phyloP scores from a whole-genome alignment of 2,797 vertebrate species.

The Ctenopoma kingsleyae region DNA sequence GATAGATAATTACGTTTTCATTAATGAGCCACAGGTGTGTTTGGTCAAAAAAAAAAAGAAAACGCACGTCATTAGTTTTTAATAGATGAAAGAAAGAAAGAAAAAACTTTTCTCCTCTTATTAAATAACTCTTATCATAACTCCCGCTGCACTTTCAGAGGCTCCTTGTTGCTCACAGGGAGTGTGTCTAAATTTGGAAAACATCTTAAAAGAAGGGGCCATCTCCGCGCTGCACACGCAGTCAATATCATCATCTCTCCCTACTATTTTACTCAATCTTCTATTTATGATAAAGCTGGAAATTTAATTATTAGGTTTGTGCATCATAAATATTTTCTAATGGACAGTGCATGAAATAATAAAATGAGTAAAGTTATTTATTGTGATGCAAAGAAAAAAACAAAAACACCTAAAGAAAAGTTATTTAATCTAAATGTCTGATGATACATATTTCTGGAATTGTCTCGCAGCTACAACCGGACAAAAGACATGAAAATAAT shows the following conservation, averaged over 20 bases:
- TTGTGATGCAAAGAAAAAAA: slow-evolving; percentile 2
- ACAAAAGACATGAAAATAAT: slow-evolving; percentile 33
- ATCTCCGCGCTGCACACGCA: slow-evolving; percentile 81
- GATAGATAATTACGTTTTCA: slow-evolving; percentile 8
- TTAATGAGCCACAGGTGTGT: slow-evolving; percentile 65
- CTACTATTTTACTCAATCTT: slow-evolving; percentile 55
- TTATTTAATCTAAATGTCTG: slow-evolving; percentile 10
- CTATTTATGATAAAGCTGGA: slow-evolving; percentile 1
- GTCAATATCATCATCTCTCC: slow-evolving; percentile 30
- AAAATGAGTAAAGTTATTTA: not conserved
- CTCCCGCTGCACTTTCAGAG: slow-evolving; percentile 62
- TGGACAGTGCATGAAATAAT: not conserved
- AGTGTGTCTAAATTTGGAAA: slow-evolving; percentile 81
- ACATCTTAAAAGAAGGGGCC: slow-evolving; percentile 79
- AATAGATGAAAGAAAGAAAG: not conserved
- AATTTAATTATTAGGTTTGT: slow-evolving; percentile 4
- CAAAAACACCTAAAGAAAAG: not conserved
- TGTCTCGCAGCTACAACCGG: not conserved
- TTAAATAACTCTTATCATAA: slow-evolving; percentile 77
- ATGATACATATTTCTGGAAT: not conserved
- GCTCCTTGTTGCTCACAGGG: slow-evolving; percentile 15
- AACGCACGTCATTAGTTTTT: slow-evolving; percentile 4
- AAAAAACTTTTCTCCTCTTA: not conserved
- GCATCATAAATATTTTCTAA: slow-evolving; percentile 3
- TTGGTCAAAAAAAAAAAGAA: slow-evolving; percentile 9